Evolutionary conservation across 2,113 vertebrate species (phyloP).

Genomic region (Ceyx margarethae): DNA sequence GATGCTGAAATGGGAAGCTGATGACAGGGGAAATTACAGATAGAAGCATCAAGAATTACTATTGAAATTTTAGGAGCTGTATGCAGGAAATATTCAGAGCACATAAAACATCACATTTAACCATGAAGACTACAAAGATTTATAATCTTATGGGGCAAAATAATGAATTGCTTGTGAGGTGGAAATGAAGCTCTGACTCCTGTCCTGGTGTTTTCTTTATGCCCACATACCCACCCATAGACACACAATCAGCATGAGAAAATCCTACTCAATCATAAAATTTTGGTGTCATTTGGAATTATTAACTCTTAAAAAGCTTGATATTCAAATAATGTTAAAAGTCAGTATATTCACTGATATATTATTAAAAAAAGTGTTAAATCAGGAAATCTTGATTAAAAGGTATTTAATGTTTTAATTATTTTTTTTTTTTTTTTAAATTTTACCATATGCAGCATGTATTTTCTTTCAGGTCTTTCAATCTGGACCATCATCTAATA

Average conservation of each 20-base stretch:
- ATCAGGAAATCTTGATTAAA: neutral
- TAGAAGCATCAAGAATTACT: neutral
- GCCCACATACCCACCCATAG: neutral
- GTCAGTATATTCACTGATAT: neutral
- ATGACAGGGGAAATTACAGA: neutral
- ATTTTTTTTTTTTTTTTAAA: neutral
- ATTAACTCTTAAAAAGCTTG: neutral
- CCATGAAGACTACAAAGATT: neutral
- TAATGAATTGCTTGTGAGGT: neutral
- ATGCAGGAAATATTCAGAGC: neutral
- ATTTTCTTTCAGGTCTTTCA: neutral
- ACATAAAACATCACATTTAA: neutral
- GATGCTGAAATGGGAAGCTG: neutral
- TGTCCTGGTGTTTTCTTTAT: neutral
- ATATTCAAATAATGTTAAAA: neutral
- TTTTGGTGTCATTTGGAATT: neutral
- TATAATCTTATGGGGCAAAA: neutral
- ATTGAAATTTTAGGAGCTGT: neutral
- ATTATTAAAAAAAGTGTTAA: neutral
- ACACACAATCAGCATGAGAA: neutral
- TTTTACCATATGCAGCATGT: neutral
- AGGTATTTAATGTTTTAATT: neutral
- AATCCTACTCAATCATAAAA: neutral
- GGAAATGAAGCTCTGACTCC: neutral
- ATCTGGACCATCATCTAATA: accelerated